These are phyloP conservation scores for Andrena camellia DNA, from an alignment of 2,888 invertebrate genomes.

Conservation along the genomic window DNA sequence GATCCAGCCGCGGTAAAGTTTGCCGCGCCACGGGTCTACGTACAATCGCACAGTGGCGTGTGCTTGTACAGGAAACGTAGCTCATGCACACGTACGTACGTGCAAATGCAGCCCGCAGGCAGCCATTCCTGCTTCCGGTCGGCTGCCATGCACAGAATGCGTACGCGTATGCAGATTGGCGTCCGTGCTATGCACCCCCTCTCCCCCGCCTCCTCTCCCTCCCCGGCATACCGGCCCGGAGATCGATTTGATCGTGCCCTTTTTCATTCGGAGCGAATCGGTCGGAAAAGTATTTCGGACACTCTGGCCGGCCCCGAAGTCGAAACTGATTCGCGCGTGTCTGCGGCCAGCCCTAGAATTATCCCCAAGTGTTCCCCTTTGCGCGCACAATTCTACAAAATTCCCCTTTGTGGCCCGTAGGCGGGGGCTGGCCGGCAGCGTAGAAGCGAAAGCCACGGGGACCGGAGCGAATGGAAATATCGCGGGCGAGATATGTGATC, in stretches of 20 bases:
- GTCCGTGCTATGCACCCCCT: constrained; percentile 62
- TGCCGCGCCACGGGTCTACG: constrained; percentile 42
- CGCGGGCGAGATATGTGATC: not conserved
- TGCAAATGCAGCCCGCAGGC: constrained; percentile 71
- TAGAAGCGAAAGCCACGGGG: not conserved
- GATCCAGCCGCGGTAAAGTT: constrained; percentile 56
- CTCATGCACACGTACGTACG: constrained; percentile 63
- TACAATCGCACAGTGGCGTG: constrained; percentile 46
- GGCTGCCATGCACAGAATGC: constrained; percentile 77
- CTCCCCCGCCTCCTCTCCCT: no score
- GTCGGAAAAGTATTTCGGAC: constrained; percentile 61
- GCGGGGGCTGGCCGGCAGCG: not conserved
- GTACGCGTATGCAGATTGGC: constrained; percentile 74
- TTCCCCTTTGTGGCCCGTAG: constrained; percentile 1
- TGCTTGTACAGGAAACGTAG: constrained; percentile 64
- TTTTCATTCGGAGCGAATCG: constrained; percentile 61
- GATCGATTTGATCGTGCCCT: constrained; percentile 71
- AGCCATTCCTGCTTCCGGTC: constrained; percentile 76
- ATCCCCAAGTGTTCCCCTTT: constrained; percentile 12
- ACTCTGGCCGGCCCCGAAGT: constrained; percentile 29
- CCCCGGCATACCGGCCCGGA: constrained; percentile 59
- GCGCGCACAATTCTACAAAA: not conserved
- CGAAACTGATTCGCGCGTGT: constrained; percentile 39
- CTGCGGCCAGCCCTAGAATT: constrained; percentile 26
- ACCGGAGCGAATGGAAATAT: not conserved